Base-by-base conservation (phyloP, 1,140 invertebrate genomes). In the Pseudomyrmex cubaensis region DNA sequence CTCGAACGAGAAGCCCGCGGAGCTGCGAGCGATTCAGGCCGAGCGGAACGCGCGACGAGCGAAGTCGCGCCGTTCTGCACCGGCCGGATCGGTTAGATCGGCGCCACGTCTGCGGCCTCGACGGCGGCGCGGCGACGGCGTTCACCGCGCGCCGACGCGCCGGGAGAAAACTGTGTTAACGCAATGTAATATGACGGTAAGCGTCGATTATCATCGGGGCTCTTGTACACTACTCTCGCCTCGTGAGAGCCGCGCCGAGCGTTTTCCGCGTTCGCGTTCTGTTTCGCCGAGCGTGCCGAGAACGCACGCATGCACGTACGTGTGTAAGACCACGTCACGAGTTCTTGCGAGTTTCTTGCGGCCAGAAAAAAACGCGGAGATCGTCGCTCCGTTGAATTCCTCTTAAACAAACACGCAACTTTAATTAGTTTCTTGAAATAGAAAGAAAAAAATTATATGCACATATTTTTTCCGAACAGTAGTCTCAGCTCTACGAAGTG, bases 81-180 rank as follows among this genome's bases (percentile, higher is more conserved):
- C 76, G 76, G 64, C 62, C 70, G 50, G 25, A 88, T 66, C 83
- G 87, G 82, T 90, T 89, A 83, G 77, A 87, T 86, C 85, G 88
- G 85, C 89, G 89, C 89, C 89, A 84, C 75, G 89, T 89, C 85
- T 87, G 61, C 83, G 85, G 76, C 82, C 85, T 86, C 85, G 87
- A 54, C 83, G 72, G 82, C 84, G 85, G 22, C 76, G 56, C 64
- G 85, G 84, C 85, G 84, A 22, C 77, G 85, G 84, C 84, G 73
- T 88, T 85, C 85, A 62, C 80, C 67, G 80, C 85, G 85, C 72
- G 35, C 72, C 76, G 80, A 83, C 86, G 78, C 75, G 62, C 25
- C 20, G 52, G 54, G 85, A 85, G 85, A 89, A 89, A 89, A 89
- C 77, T 85, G 80, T 85, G 85, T 77, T 85, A 87, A 87, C 85